phyloP scores from a whole-genome alignment of 2,113 vertebrate species.

The Gallinago paraguaiae region DNA sequence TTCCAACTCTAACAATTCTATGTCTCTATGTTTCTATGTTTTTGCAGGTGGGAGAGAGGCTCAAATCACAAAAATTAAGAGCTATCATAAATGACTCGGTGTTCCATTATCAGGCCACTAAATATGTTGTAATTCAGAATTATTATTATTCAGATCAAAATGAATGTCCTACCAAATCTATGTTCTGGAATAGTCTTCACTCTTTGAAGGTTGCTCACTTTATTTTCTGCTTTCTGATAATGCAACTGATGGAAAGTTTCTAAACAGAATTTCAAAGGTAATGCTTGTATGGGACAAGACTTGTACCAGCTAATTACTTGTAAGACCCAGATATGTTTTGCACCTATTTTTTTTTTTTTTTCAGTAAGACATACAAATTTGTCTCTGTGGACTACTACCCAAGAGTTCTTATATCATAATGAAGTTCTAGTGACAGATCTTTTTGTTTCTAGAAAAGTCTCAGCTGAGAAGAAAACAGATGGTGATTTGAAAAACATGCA shows the following conservation, averaged over 20 bases:
- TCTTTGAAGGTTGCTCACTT: background rate
- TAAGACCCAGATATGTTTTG: background rate
- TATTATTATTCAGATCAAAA: background rate
- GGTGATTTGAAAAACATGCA: background rate
- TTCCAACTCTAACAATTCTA: background rate
- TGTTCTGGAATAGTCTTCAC: background rate
- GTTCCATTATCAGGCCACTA: background rate
- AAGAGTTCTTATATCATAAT: background rate
- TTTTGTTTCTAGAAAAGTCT: slow-evolving; percentile 68
- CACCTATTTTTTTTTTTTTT: background rate
- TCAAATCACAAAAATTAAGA: background rate
- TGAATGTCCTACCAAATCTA: background rate
- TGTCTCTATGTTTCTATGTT: background rate
- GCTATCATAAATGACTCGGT: background rate
- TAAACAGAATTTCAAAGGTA: background rate
- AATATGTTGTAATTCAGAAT: background rate
- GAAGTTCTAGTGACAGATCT: background rate
- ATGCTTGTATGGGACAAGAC: background rate
- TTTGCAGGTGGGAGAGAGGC: background rate
- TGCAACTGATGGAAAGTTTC: background rate
- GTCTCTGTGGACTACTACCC: background rate
- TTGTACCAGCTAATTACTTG: background rate
- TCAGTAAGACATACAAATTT: background rate
- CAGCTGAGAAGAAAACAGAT: slow-evolving; percentile 8
- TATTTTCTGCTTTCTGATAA: background rate